These are phyloP conservation scores for Mus pahari DNA, from an alignment of 2,113 vertebrate species.

Conservation along the genomic window DNA sequence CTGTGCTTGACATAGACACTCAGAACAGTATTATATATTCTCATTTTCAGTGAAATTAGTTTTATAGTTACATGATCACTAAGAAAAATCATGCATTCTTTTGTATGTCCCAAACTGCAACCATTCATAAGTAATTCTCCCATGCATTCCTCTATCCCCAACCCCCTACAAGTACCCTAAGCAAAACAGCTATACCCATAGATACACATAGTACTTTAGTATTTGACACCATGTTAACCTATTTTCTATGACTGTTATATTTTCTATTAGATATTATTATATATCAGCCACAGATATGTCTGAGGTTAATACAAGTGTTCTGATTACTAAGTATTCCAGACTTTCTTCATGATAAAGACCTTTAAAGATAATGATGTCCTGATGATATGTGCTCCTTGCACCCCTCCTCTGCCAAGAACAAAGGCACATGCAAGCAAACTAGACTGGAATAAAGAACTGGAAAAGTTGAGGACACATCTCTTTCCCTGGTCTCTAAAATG, in stretches of 20 bases:
- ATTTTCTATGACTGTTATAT: not conserved
- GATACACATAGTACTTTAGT: not conserved
- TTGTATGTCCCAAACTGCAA: not conserved
- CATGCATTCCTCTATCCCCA: accelerated
- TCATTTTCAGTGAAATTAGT: slow-evolving; percentile 2
- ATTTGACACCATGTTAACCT: too few species aligned
- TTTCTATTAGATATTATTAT: not conserved
- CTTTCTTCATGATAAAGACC: not conserved
- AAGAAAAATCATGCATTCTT: not conserved
- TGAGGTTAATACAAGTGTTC: not conserved
- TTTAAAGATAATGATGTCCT: not conserved
- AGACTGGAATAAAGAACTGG: not conserved
- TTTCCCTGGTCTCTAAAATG: not conserved
- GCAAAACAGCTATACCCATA: not conserved
- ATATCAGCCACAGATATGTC: not conserved
- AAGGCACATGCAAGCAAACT: not conserved
- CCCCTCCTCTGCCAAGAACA: not conserved
- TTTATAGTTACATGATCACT: not conserved
- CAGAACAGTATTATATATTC: not conserved
- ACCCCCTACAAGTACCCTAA: not conserved
- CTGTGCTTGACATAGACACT: not conserved
- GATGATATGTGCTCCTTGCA: not conserved
- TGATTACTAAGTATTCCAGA: not conserved
- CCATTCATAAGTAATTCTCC: not conserved
- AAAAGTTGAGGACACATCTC: not conserved